Evolutionary conservation across 2,113 vertebrate genomes (phyloP), one percentile per base, ranked within the genome.

Genomic region (Cololabis saira): DNA sequence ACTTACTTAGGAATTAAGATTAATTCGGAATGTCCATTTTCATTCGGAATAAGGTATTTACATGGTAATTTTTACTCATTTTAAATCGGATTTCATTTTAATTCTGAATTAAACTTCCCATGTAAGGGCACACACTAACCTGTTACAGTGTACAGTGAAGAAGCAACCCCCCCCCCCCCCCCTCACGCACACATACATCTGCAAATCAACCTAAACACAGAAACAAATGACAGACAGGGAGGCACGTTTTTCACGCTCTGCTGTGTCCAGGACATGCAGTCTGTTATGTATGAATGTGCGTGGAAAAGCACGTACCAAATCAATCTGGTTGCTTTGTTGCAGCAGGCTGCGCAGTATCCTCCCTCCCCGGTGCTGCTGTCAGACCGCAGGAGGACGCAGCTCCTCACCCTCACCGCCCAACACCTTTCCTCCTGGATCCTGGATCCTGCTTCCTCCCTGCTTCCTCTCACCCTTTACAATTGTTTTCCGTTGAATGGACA

Each of bases 281-380:
- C 11, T 21, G 0, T 2, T 12, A 3, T 15, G 7, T 10, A 0
- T 0, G 8, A 9, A 2, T 2, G 4, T 16, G 30, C 2, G n/a
- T 21, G 21, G 1, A 12, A n/a, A 30, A 2, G 10, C 1, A 1
- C 30, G 16, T 4, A 22, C 1, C 3, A 27, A 27, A 27, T 17
- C 1, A 1, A 11, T 8, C 19, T 2, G 4, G 6, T 5, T 13
- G 50, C 45, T 49, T 12, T 13, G 43, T 3, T 9, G 65, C 61
- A 14, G 51, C 42, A 1, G 14, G 5, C 5, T 24, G 67, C 8
- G 53, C 47, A 14, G 0, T 2, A 9, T 48, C 56, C 21, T 49
- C 66, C 77, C 81, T 83, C 21, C 12, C 2, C 5, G 40, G 12
- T 42, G 24, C 22, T 63, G 44, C 66, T 50, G 43, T 67, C 71